A percentile compares a stretch with the other conserved stretches of the same genome.
Conservation (phyloP, 2,888 invertebrate genomes). For the Carabus problematicus region DNA sequence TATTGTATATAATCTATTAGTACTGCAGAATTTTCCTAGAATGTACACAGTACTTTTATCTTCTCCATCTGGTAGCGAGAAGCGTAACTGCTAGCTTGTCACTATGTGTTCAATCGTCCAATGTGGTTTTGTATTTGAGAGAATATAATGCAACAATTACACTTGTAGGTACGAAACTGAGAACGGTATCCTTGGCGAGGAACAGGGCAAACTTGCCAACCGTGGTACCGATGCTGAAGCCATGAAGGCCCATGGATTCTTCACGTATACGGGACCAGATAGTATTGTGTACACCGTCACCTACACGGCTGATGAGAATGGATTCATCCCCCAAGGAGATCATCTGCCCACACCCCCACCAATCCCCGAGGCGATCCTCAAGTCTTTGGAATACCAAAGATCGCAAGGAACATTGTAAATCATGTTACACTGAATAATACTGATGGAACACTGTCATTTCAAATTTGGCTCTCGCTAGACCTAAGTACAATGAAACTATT, state of each 20-base stretch:
- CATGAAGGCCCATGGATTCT: conserved; percentile 70
- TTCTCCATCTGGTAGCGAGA: too few relatives aligned
- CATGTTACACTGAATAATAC: background rate
- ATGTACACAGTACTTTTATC: too few relatives aligned
- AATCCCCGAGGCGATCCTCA: conserved; percentile 50
- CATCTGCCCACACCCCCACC: conserved; percentile 60
- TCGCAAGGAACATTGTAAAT: conserved; percentile 39
- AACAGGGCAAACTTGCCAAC: conserved; percentile 64
- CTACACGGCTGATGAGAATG: conserved; percentile 69
- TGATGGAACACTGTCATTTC: too few relatives aligned
- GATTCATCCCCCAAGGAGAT: conserved; percentile 62
- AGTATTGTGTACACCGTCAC: conserved; percentile 65
- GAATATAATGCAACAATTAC: background rate
- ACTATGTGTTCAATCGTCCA: too few relatives aligned
- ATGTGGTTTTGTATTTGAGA: background rate
- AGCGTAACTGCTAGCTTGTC: too few relatives aligned
- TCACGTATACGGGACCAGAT: conserved; percentile 68
- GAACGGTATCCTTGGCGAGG: conserved; percentile 69
- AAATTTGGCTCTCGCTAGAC: too few relatives aligned
- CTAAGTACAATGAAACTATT: too few relatives aligned
- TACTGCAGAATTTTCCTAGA: too few relatives aligned
- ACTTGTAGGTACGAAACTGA: conserved; percentile 65
- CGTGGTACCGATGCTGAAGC: conserved; percentile 63
- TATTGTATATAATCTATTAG: too few relatives aligned
- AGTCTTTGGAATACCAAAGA: conserved; percentile 49